These are phyloP conservation scores for Mobula hypostoma DNA, from an alignment of 2,113 vertebrate species.

Conservation along the genomic window DNA sequence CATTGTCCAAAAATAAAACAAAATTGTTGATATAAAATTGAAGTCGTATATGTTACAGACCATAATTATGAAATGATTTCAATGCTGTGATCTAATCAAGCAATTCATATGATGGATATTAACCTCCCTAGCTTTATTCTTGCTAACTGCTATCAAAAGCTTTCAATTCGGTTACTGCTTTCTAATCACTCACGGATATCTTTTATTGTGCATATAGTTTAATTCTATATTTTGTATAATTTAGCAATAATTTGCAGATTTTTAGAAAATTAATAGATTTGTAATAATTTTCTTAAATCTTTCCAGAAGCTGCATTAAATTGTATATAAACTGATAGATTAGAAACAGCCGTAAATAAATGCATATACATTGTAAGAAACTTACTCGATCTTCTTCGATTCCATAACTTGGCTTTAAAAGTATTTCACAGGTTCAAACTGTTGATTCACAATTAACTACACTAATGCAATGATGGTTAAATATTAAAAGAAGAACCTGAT, in stretches of 20 bases:
- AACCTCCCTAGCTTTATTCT: constrained; percentile 19
- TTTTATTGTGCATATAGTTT: not conserved
- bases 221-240: not conserved
- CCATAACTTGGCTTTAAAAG: not conserved
- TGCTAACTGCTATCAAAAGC: not conserved
- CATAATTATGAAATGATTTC: constrained; percentile 19
- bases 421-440: not conserved
- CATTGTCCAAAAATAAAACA: not conserved
- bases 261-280: constrained; percentile 5
- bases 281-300: not conserved
- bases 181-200: not conserved
- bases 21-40: constrained; percentile 16
- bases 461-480: not conserved
- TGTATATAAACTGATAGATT: not conserved
- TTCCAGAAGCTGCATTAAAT: not conserved
- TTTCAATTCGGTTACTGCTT: constrained; percentile 24
- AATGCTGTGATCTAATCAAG: constrained; percentile 28
- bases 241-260: not conserved
- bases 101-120: constrained; percentile 12
- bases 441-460: not conserved
- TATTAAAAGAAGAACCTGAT: not conserved
- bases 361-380: not conserved
- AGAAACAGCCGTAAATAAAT: not conserved
- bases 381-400: not conserved
- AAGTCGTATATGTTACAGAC: constrained; percentile 5